Conservation (phyloP, 2,888 invertebrate species). For the Pheosia gnoma region DNA sequence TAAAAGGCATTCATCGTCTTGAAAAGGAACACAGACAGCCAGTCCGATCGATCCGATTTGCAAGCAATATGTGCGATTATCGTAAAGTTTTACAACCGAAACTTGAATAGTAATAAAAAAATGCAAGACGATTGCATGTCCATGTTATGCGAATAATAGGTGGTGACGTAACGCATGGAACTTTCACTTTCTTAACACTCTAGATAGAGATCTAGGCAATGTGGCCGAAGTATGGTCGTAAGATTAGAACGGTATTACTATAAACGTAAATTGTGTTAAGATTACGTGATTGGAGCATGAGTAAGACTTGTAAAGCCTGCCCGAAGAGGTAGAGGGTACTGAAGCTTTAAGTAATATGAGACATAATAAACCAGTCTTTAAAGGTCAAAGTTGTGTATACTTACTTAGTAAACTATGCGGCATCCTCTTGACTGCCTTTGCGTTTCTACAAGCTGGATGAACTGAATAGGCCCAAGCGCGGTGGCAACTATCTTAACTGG, state of each 20-base stretch:
- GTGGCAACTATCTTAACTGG: no score
- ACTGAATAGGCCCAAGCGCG: no score
- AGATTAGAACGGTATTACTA: not conserved
- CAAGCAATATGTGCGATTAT: constrained; percentile 12
- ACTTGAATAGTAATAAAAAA: constrained; percentile 18
- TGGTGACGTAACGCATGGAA: constrained; percentile 32
- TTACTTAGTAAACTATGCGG: no score
- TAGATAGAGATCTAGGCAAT: constrained; percentile 41
- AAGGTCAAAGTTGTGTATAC: no score
- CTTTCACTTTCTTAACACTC: constrained; percentile 52
- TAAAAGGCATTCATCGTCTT: not conserved
- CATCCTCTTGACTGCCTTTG: no score
- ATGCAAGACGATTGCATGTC: constrained; percentile 18
- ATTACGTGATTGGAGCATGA: no score
- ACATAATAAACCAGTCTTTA: no score
- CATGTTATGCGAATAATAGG: constrained; percentile 24
- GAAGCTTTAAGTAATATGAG: no score
- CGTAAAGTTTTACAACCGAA: constrained; percentile 13
- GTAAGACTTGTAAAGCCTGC: no score
- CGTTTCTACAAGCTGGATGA: no score
- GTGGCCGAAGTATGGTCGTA: constrained; percentile 14
- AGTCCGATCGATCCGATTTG: not conserved
- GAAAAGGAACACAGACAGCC: not conserved
- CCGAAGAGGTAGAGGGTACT: no score
- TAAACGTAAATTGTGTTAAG: not conserved